Evolutionary conservation across 2,113 vertebrate species (phyloP).

Genomic region (Malaclemys terrapin): DNA sequence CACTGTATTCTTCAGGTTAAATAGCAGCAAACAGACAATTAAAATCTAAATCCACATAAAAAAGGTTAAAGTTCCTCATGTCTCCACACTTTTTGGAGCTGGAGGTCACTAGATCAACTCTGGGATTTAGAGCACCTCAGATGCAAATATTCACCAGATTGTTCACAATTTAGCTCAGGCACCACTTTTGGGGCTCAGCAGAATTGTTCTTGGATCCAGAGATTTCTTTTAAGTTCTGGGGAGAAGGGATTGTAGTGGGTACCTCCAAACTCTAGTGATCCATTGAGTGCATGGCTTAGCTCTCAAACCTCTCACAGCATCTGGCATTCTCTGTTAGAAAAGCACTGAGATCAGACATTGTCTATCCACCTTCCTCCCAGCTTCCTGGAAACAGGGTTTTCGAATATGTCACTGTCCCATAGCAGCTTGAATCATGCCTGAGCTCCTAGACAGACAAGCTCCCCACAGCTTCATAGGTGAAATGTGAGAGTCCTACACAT

Average conservation of each 20-base stretch:
- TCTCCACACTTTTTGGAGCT: not conserved
- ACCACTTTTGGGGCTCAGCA: too few relatives aligned
- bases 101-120: not conserved
- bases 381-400: too few relatives aligned
- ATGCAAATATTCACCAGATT: rapidly evolving
- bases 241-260: not conserved
- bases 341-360: too few relatives aligned
- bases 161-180: not conserved
- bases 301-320: too few relatives aligned
- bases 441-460: not conserved
- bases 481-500: not conserved
- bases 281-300: too few relatives aligned
- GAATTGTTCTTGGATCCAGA: too few relatives aligned
- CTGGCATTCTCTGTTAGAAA: too few relatives aligned
- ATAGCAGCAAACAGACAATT: too few relatives aligned
- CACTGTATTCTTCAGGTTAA: too few relatives aligned
- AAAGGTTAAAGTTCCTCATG: not conserved
- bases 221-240: not conserved
- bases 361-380: too few relatives aligned
- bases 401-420: too few relatives aligned
- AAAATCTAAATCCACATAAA: not conserved
- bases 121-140: not conserved
- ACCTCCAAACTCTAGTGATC: not conserved
- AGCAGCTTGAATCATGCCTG: not conserved
- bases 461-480: not conserved